Percentiles rank a stretch among this genome's conserved stretches.
Conservation (phyloP, 1,140 invertebrate species). For the Drosophila suzukii region DNA sequence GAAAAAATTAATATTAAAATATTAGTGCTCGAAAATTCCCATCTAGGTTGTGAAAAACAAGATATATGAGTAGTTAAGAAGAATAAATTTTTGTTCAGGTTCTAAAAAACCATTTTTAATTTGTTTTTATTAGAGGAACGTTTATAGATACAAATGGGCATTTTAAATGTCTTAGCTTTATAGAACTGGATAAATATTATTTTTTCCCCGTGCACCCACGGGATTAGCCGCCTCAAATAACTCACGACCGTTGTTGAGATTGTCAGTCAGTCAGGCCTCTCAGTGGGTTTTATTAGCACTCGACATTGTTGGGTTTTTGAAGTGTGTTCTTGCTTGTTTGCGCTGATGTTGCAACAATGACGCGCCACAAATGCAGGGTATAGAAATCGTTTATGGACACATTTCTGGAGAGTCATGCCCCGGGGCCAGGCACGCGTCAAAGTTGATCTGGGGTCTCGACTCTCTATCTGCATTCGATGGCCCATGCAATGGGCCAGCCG, state of each 20-base stretch:
- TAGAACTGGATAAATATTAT: background rate
- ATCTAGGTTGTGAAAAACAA: no score
- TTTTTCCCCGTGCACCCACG: slow-evolving; percentile 11
- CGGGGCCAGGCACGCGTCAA: slow-evolving; percentile 76
- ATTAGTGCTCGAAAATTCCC: no score
- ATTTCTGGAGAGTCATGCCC: slow-evolving; percentile 57
- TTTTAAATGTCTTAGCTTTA: no score
- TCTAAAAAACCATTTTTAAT: no score
- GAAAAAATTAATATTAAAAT: no score
- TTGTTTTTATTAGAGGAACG: no score
- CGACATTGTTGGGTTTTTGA: slow-evolving; percentile 64
- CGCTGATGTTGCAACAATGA: slow-evolving; percentile 84
- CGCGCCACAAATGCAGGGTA: slow-evolving; percentile 53
- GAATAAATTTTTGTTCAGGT: no score
- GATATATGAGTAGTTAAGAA: no score
- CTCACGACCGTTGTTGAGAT: slow-evolving; percentile 77
- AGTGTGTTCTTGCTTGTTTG: slow-evolving; percentile 62
- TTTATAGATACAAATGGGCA: no score
- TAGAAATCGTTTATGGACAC: slow-evolving; percentile 56
- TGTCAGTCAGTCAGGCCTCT: slow-evolving; percentile 73
- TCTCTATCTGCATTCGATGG: slow-evolving; percentile 23
- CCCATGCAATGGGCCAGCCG: background rate
- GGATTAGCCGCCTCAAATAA: slow-evolving; percentile 78
- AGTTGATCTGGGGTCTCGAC: slow-evolving; percentile 33
- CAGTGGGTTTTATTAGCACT: slow-evolving; percentile 77